Percentiles rank a stretch among this genome's conserved stretches.
Evolutionary conservation across 2,113 vertebrate genomes (phyloP).

Genomic region (Gavialis gangeticus): DNA sequence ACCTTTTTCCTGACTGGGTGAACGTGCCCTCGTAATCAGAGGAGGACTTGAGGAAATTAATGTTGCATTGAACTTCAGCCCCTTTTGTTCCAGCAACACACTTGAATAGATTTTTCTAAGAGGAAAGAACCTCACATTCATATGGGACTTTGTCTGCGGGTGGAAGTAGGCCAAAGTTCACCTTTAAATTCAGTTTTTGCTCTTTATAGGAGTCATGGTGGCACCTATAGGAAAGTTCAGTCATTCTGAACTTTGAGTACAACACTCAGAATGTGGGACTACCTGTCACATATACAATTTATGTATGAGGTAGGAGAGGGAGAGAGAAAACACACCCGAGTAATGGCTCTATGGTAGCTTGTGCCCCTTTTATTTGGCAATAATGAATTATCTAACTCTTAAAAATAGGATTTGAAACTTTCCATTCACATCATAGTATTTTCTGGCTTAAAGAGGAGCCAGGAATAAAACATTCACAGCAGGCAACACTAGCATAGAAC

Average conservation of each 20-base stretch:
- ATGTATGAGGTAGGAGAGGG: accelerated
- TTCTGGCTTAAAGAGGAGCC: not conserved
- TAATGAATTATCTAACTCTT: not conserved
- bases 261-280: not conserved
- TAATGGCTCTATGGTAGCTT: not conserved
- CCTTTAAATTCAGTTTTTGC: not conserved
- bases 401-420: not conserved
- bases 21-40: not conserved
- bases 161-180: not conserved
- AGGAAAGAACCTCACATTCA: not conserved
- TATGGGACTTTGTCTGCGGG: not conserved
- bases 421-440: not conserved
- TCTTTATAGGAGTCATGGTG: not conserved
- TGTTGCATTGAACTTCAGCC: not conserved
- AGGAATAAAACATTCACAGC: not conserved
- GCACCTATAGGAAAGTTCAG: not conserved
- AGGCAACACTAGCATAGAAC: not conserved
- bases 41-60: not conserved
- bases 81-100: not conserved
- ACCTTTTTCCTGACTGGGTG: not conserved
- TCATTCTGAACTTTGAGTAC: not conserved
- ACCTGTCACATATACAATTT: not conserved
- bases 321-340: not conserved
- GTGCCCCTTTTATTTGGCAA: not conserved
- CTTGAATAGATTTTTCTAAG: not conserved